Evolutionary conservation across 2,797 vertebrate species (phyloP).

Genomic region (Pipistrellus kuhlii): DNA sequence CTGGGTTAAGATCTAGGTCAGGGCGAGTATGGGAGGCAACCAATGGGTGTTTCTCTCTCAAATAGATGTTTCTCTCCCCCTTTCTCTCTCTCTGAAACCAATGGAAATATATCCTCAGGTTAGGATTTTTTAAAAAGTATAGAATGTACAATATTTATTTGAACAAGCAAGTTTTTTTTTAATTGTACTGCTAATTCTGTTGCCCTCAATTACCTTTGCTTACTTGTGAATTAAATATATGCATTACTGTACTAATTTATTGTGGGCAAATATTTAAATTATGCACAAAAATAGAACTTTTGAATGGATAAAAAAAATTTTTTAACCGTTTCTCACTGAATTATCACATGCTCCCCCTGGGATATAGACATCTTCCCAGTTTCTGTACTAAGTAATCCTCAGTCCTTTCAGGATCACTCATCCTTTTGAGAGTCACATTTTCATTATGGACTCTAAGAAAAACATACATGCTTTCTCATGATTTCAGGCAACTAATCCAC

Average conservation of each 20-base stretch:
- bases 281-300: not conserved
- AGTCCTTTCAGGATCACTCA: not conserved
- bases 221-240: not conserved
- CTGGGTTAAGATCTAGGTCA: too few relatives aligned
- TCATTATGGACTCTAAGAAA: not conserved
- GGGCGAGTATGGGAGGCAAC: too few relatives aligned
- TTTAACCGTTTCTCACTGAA: not conserved
- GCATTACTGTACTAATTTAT: not conserved
- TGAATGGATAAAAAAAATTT: not conserved
- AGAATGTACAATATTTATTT: not conserved
- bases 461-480: conserved; percentile 12
- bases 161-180: not conserved
- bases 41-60: too few relatives aligned
- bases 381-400: not conserved
- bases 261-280: not conserved
- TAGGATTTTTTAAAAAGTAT: too few relatives aligned
- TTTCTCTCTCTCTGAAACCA: too few relatives aligned
- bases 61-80: too few relatives aligned
- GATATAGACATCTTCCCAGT: not conserved
- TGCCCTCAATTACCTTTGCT: not conserved
- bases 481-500: not conserved
- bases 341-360: too few relatives aligned
- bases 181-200: not conserved
- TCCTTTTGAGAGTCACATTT: not conserved
- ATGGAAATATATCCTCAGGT: too few relatives aligned